Percentiles rank a stretch among this genome's conserved stretches.
Conservation (phyloP, 92 coral and sea anemone genomes). For the Micromussa lordhowensis region DNA sequence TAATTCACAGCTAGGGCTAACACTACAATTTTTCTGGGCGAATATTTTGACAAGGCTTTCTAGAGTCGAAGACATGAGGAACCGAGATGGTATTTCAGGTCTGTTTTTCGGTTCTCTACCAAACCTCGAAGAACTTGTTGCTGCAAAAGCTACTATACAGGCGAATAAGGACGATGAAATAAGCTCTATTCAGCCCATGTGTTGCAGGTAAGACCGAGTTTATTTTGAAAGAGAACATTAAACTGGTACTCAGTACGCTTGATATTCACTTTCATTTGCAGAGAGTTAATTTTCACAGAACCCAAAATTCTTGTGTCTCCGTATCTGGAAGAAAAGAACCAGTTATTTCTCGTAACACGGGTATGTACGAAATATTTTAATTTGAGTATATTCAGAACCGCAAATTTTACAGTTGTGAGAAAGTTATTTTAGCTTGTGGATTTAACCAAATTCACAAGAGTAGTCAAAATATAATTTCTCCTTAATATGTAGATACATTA, state of each 20-base stretch:
- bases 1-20: neutral
- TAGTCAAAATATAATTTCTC: neutral
- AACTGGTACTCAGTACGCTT: no score
- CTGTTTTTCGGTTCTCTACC: conserved; percentile 89
- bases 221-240: neutral
- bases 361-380: conserved; percentile 39
- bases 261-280: conserved; percentile 17
- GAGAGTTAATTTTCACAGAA: conserved; percentile 94
- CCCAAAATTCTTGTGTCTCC: conserved; percentile 88
- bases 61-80: conserved; percentile 7
- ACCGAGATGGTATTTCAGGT: conserved; percentile 49
- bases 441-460: neutral
- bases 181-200: conserved; percentile 75
- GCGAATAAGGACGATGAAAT: conserved; percentile 28
- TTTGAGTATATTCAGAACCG: no score
- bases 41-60: neutral
- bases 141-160: conserved; percentile 65
- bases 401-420: no score
- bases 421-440: neutral
- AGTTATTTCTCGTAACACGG: conserved; percentile 72
- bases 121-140: conserved; percentile 75
- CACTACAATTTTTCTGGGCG: no score
- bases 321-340: conserved; percentile 59
- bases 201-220: conserved; percentile 72
- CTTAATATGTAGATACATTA: no score